A percentile compares a stretch with the other conserved stretches of the same genome.
These are phyloP conservation scores for Acridotheres tristis DNA, from an alignment of 2,797 vertebrate genomes.

Conservation along the genomic window DNA sequence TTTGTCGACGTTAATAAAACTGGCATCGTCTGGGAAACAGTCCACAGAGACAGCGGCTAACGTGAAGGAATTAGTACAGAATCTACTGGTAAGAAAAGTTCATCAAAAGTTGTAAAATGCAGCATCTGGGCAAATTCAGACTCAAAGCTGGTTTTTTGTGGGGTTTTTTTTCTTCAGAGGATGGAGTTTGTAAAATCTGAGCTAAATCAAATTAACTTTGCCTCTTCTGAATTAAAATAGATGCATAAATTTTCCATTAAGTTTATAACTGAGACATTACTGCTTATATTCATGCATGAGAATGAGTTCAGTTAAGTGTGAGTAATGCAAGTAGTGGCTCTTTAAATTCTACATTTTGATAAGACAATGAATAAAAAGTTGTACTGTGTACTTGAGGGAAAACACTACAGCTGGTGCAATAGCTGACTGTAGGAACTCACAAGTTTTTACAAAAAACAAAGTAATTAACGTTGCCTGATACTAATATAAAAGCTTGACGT, in stretches of 20 bases:
- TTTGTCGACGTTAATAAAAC: slow-evolving; percentile 95
- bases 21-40: slow-evolving; percentile 94
- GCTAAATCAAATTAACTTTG: neutral
- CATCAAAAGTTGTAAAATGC: neutral
- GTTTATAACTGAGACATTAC: neutral
- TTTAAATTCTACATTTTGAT: neutral
- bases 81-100: slow-evolving; percentile 87
- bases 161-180: neutral
- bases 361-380: neutral
- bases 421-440: neutral
- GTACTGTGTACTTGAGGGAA: neutral
- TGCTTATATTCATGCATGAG: neutral
- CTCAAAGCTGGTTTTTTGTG: neutral
- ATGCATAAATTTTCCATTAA: neutral
- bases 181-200: neutral
- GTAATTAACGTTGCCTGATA: neutral
- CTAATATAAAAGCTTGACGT: neutral
- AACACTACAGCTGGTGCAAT: neutral
- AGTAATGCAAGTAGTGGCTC: neutral
- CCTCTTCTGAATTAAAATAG: neutral
- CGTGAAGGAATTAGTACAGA: slow-evolving; percentile 93
- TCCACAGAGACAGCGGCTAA: slow-evolving; percentile 92
- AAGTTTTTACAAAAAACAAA: neutral
- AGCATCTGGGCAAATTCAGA: neutral
- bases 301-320: neutral